Evolutionary conservation across 1,140 invertebrate genomes (phyloP).

Genomic region (Penaeus indicus): DNA sequence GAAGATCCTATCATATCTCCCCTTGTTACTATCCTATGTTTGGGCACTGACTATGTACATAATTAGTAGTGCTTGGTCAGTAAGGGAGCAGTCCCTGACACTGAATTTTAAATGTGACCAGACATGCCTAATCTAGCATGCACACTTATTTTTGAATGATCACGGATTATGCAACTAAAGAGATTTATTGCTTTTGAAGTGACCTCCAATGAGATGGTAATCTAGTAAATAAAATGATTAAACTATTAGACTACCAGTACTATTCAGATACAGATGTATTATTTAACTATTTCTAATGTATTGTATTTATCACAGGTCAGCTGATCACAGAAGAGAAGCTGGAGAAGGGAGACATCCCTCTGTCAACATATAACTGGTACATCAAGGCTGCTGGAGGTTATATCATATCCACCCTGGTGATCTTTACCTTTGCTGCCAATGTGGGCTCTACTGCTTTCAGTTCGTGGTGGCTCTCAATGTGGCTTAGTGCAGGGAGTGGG

Average conservation of each 20-base stretch:
- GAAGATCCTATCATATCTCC: too few relatives aligned
- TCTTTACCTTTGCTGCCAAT: constrained; percentile 75
- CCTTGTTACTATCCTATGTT: too few relatives aligned
- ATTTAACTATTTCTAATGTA: background rate
- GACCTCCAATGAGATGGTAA: too few relatives aligned
- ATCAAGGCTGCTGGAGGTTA: constrained; percentile 77
- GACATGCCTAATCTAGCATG: too few relatives aligned
- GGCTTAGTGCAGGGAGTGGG: constrained; percentile 74
- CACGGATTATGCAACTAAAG: too few relatives aligned
- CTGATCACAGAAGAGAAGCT: constrained; percentile 72
- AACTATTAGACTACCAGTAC: background rate
- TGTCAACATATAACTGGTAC: constrained; percentile 73
- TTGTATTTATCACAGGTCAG: constrained; percentile 60
- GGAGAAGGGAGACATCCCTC: constrained; percentile 72
- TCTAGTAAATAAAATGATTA: too few relatives aligned
- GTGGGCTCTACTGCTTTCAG: constrained; percentile 76
- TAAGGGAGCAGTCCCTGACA: too few relatives aligned
- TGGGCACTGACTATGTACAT: too few relatives aligned
- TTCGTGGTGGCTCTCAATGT: constrained; percentile 79
- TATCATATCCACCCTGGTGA: constrained; percentile 72
- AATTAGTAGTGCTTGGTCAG: too few relatives aligned
- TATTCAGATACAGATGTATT: background rate
- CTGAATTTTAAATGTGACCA: too few relatives aligned
- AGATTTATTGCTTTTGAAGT: too few relatives aligned
- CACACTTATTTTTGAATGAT: too few relatives aligned